Conservation (phyloP, 2,888 invertebrate species). For the Drosophila conformis region DNA sequence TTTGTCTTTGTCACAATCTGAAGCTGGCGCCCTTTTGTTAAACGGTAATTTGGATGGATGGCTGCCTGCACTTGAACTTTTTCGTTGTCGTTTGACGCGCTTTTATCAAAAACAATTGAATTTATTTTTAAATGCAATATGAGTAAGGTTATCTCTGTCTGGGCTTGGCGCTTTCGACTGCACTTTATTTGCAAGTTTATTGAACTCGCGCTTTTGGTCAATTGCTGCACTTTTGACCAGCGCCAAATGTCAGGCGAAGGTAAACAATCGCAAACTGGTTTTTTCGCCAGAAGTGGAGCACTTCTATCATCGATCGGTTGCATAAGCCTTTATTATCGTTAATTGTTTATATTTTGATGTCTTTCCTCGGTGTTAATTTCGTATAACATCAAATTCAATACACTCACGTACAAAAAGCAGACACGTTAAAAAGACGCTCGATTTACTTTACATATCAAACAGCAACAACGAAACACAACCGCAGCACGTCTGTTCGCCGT, state of each 20-base stretch:
- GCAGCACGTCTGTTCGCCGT: constrained; percentile 38
- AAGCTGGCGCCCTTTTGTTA: constrained; percentile 18
- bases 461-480: constrained; percentile 14
- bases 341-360: constrained; percentile 26
- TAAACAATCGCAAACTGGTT: constrained; percentile 67
- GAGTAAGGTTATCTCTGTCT: constrained; percentile 50
- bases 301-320: constrained; percentile 36
- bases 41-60: constrained; percentile 71
- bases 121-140: constrained; percentile 41
- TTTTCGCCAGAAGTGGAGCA: constrained; percentile 51
- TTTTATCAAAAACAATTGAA: constrained; percentile 46
- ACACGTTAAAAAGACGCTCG: constrained; percentile 42
- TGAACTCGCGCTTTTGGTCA: constrained; percentile 65
- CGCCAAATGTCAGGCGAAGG: constrained; percentile 46
- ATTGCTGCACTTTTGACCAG: constrained; percentile 60
- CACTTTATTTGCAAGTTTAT: constrained; percentile 49
- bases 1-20: neutral
- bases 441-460: constrained; percentile 10
- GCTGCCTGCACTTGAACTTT: constrained; percentile 67
- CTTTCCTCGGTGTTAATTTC: constrained; percentile 40
- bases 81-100: constrained; percentile 12
- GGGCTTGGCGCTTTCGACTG: constrained; percentile 4
- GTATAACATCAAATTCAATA: constrained; percentile 53
- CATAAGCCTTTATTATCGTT: constrained; percentile 53
- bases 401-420: constrained; percentile 54